Evolutionary conservation across 2,888 invertebrate genomes (phyloP), one percentile per base, ranked within the genome.

Genomic region (Heteromurus nitidus): DNA sequence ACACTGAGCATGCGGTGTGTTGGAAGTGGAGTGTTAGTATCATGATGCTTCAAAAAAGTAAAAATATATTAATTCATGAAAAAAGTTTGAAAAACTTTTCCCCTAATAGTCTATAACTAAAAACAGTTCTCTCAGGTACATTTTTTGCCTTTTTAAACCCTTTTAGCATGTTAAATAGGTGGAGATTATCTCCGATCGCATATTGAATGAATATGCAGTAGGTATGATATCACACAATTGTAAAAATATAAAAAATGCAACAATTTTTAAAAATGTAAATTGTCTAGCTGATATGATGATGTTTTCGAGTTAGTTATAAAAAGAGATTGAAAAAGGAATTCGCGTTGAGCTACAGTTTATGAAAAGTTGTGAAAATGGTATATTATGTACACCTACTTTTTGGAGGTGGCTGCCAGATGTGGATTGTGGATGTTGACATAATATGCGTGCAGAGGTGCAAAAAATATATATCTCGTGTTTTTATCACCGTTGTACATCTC

Each of bases 381-480:
- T 36, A 36, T 20, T 26, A 18, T 28, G 58, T 26, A 70, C 58
- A 44, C 44, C 47, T 36, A 60, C 44, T 72, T 73, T 58, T 68
- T 70, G 26, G 67, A 44, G 67, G 53, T 64, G 26, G 53, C 58
- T 67, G 76, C 68, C 76, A 76, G 69, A 76, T 69, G 68, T n/a
- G 26, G 42, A 62, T 68, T 69, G 68, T n/a, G 26, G 42, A 62
- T 68, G 76, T 76, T 76, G 76, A 76, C 76, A 76, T 76, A 76
- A 76, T 76, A 76, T 76, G 76, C 58, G 44, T 68, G 58, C 58
- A 55, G 50, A 20, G 60, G 64, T 65, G 36, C 47, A 31, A 67
- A 75, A 58, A 75, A 68, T n/a, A n/a, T n/a, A n/a, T n/a, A 68
- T 55, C 69, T 76, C 60, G 76, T 68, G 13, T 36, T 36, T 60